These are phyloP conservation scores for Lymantria dispar DNA, from an alignment of 2,888 invertebrate genomes.

Conservation along the genomic window DNA sequence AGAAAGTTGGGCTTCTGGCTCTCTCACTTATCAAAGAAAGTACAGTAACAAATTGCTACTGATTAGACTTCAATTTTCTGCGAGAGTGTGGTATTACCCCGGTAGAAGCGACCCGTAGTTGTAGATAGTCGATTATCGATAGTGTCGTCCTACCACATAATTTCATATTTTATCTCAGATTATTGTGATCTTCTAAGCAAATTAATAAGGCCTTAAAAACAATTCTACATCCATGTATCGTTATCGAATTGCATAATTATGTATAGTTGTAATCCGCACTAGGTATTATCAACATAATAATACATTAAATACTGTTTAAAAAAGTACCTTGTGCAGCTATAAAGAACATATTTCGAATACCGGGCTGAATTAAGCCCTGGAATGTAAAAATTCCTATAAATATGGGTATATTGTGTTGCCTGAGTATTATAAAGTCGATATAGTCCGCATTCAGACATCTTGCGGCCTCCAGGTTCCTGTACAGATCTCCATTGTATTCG, in stretches of 20 bases:
- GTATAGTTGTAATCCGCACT: not conserved
- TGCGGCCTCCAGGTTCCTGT: slow-evolving; percentile 39
- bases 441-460: slow-evolving; percentile 56
- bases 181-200: too few species aligned
- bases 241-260: not conserved
- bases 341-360: slow-evolving; percentile 45
- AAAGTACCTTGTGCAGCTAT: slow-evolving; percentile 7
- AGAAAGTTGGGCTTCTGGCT: too few species aligned
- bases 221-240: too few species aligned
- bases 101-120: too few species aligned
- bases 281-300: not conserved
- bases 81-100: too few species aligned
- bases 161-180: too few species aligned
- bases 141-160: too few species aligned
- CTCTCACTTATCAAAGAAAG: too few species aligned
- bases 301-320: not conserved
- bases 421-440: slow-evolving; percentile 56
- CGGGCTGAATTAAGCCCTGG: slow-evolving; percentile 44
- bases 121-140: too few species aligned
- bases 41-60: too few species aligned
- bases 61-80: too few species aligned
- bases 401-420: slow-evolving; percentile 48
- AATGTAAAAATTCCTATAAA: slow-evolving; percentile 48
- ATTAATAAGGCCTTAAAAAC: too few species aligned
- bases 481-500: slow-evolving; percentile 55